Evolutionary conservation across 2,113 vertebrate species (phyloP).

Genomic region (Clarias gariepinus): DNA sequence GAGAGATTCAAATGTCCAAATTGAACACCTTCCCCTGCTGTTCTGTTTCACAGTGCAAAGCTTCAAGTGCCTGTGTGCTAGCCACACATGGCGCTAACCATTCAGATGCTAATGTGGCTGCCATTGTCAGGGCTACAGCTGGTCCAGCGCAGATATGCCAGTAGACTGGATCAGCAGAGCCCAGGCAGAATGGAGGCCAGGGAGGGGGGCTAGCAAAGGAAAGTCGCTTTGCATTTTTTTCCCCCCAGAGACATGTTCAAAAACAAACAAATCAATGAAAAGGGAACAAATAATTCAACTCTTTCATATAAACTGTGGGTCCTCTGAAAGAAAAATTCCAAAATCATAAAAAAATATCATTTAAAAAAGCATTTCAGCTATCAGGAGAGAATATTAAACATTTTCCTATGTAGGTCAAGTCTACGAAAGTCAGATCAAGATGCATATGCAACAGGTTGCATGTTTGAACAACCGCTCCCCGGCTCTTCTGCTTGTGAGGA

Average conservation of each 20-base stretch:
- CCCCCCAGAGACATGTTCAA: constrained; percentile 40
- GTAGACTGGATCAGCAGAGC: constrained; percentile 68
- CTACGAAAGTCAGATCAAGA: constrained; percentile 53
- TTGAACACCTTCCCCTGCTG: constrained; percentile 52
- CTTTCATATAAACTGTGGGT: neutral
- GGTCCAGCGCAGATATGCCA: constrained; percentile 74
- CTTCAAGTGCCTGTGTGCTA: constrained; percentile 63
- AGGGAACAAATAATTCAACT: constrained; percentile 33
- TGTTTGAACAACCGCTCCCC: neutral
- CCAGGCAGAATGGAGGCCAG: constrained; percentile 50
- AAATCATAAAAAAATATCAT: neutral
- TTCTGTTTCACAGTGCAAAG: constrained; percentile 56
- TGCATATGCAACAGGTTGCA: constrained; percentile 45
- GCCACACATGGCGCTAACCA: constrained; percentile 72
- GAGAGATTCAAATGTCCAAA: constrained; percentile 53
- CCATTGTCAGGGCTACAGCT: constrained; percentile 80
- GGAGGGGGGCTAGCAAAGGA: constrained; percentile 47
- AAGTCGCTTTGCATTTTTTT: constrained; percentile 52
- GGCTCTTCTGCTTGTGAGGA: neutral
- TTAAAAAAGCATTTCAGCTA: neutral
- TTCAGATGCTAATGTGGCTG: constrained; percentile 76
- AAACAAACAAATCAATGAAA: constrained; percentile 46
- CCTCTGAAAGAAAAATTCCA: neutral
- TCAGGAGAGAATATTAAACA: constrained; percentile 52
- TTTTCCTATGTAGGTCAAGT: constrained; percentile 62